A percentile compares a stretch with the other conserved stretches of the same genome.
Conservation (phyloP, 2,113 vertebrate species). For the Ascaphus truei region DNA sequence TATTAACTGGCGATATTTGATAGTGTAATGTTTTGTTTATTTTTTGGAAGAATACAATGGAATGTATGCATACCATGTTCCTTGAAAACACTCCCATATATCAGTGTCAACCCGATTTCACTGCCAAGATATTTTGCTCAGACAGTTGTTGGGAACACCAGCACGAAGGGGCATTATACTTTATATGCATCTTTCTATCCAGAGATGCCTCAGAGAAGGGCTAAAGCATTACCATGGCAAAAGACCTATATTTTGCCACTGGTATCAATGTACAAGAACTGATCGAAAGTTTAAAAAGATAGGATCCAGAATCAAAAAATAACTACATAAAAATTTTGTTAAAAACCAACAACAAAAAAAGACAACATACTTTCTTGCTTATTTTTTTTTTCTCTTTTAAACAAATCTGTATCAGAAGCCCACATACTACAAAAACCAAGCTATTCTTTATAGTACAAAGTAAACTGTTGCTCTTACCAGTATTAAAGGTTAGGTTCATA, state of each 20-base stretch:
- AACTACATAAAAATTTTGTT: conserved; percentile 46
- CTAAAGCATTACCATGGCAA: background rate
- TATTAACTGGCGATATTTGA: background rate
- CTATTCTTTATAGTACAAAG: conserved; percentile 58
- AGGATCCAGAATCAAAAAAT: conserved; percentile 56
- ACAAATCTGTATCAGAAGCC: conserved; percentile 67
- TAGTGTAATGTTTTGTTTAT: background rate
- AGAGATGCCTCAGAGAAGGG: background rate
- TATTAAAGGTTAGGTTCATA: conserved; percentile 71
- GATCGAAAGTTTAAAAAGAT: conserved; percentile 1
- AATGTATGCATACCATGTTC: conserved; percentile 46
- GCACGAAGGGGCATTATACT: background rate
- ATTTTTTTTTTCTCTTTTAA: too few species aligned
- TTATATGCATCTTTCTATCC: background rate
- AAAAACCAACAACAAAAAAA: conserved; percentile 41
- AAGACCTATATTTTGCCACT: background rate
- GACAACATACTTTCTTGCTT: conserved; percentile 42
- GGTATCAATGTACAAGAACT: background rate
- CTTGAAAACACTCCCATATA: conserved; percentile 41
- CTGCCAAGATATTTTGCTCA: background rate
- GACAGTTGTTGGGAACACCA: too few species aligned
- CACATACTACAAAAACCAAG: conserved; percentile 60
- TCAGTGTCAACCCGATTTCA: conserved; percentile 25
- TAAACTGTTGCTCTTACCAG: conserved; percentile 65
- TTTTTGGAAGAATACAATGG: conserved; percentile 45